These are phyloP conservation scores for Leucoraja ocellata DNA, from an alignment of 2,797 vertebrate species.

Conservation along the genomic window DNA sequence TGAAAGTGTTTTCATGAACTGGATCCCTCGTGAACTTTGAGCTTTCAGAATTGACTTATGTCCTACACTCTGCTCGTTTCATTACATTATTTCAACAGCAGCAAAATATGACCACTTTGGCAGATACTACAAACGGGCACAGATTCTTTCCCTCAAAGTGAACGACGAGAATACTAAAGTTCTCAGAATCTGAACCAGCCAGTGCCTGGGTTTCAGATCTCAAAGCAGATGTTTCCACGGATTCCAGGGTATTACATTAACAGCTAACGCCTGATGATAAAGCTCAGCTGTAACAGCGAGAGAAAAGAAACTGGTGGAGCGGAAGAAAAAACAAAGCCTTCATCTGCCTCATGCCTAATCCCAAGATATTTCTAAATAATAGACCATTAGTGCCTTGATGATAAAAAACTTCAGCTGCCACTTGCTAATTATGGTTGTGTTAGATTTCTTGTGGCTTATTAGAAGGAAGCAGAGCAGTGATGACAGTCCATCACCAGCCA, in stretches of 20 bases:
- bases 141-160: background rate
- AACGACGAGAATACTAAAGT: background rate
- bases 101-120: slow-evolving; percentile 1
- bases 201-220: slow-evolving; percentile 2
- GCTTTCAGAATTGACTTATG: slow-evolving; percentile 20
- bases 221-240: background rate
- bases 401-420: slow-evolving; percentile 32
- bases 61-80: background rate
- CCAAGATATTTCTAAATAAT: slow-evolving; percentile 35
- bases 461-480: background rate
- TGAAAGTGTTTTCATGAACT: background rate
- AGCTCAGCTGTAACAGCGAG: slow-evolving; percentile 27
- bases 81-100: slow-evolving; percentile 27
- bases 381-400: slow-evolving; percentile 29
- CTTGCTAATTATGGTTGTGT: slow-evolving; percentile 34
- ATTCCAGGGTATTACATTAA: slow-evolving; percentile 21
- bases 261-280: background rate
- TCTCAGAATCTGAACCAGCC: slow-evolving; percentile 25
- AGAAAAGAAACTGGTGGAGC: background rate
- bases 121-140: background rate
- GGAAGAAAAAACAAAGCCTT: slow-evolving; percentile 3
- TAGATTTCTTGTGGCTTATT: background rate
- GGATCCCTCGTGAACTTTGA: background rate
- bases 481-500: background rate
- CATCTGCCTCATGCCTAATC: slow-evolving; percentile 18